Evolutionary conservation across 2,888 invertebrate species (phyloP).

Genomic region (Mesorhabditis sp.): DNA sequence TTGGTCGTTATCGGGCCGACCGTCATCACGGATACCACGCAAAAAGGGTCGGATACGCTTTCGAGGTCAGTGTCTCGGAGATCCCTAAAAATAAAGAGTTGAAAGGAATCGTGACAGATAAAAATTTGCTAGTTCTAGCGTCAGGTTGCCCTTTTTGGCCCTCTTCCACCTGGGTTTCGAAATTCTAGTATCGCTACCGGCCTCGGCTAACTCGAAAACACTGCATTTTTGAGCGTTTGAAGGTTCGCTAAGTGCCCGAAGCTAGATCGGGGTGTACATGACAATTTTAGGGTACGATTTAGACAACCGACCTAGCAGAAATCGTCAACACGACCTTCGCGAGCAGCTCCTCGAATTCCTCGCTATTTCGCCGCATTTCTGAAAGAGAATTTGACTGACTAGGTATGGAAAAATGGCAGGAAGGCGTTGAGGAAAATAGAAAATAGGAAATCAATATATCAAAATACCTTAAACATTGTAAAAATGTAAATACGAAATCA

Average conservation of each 20-base stretch:
- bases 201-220: not conserved
- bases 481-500: no score
- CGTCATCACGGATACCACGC: constrained; percentile 29
- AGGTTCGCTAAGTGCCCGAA: not conserved
- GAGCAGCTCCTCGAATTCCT: not conserved
- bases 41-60: constrained; percentile 41
- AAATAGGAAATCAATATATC: no score
- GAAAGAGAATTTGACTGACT: no score
- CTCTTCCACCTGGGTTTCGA: not conserved
- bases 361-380: not conserved
- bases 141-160: no score
- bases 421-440: no score
- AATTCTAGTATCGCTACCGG: not conserved
- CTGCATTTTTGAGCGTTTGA: constrained; percentile 7
- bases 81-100: constrained; percentile 26
- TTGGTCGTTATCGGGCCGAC: constrained; percentile 18
- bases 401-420: no score
- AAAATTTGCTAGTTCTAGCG: no score
- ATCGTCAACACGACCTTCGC: not conserved
- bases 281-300: not conserved
- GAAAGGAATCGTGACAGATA: no score
- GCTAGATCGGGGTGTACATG: no score
- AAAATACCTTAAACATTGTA: no score
- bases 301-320: not conserved
- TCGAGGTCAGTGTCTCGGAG: constrained; percentile 41